Percentiles rank a stretch among this genome's conserved stretches.
Evolutionary conservation across 2,113 vertebrate species (phyloP).

Genomic region (Perognathus longimembris): DNA sequence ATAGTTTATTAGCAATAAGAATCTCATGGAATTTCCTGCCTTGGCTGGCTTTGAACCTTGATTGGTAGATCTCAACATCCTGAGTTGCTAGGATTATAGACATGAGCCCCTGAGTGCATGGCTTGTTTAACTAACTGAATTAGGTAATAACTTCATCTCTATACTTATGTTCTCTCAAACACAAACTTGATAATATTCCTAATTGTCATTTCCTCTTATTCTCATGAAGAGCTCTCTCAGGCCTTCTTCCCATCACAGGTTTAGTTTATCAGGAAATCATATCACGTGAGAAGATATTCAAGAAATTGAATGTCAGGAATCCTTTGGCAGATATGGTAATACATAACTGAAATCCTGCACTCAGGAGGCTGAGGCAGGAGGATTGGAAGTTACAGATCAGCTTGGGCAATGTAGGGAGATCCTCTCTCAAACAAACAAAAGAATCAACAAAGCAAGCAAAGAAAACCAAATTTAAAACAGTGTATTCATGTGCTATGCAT

Average conservation of each 20-base stretch:
- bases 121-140: neutral
- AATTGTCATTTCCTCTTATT: neutral
- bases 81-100: no score
- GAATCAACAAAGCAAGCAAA: no score
- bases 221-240: neutral
- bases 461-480: neutral
- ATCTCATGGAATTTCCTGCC: no score
- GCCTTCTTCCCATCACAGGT: neutral
- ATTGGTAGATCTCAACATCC: no score
- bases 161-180: neutral
- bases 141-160: neutral
- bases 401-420: no score
- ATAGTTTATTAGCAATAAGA: no score
- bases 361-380: neutral
- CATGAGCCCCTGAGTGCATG: neutral
- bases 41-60: no score
- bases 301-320: neutral
- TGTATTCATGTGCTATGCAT: neutral
- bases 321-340: neutral
- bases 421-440: no score
- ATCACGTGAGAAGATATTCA: neutral
- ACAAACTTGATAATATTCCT: neutral
- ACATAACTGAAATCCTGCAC: neutral
- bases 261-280: neutral
- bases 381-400: neutral